Percentiles rank a stretch among this genome's conserved stretches.
Conservation (phyloP, 1,140 invertebrate genomes). For the Geopemphigus sp. region DNA sequence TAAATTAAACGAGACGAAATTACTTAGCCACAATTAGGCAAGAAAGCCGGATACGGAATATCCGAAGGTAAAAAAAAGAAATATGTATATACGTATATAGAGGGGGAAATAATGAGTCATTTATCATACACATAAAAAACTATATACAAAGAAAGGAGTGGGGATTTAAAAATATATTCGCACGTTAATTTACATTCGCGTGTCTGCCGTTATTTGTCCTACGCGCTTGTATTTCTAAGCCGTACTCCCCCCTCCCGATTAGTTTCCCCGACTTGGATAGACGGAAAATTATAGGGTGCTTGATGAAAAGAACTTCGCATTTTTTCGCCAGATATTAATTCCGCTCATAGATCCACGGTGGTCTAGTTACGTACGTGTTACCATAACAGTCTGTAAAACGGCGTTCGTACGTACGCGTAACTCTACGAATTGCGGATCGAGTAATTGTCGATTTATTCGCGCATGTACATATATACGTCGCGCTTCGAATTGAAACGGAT, state of each 20-base stretch:
- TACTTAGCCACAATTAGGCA: slow-evolving; percentile 10
- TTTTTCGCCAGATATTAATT: too few relatives aligned
- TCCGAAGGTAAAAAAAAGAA: slow-evolving; percentile 29
- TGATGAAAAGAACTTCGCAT: not conserved
- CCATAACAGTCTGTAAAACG: too few relatives aligned
- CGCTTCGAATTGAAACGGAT: too few relatives aligned
- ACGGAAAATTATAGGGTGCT: not conserved
- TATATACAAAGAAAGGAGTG: not conserved
- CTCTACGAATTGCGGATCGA: too few relatives aligned
- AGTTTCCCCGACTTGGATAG: not conserved
- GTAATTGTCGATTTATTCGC: too few relatives aligned
- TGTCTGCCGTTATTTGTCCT: slow-evolving; percentile 14
- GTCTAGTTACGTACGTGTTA: too few relatives aligned
- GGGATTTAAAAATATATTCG: slow-evolving; percentile 33
- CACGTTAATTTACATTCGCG: slow-evolving; percentile 28
- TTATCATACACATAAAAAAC: slow-evolving; percentile 33
- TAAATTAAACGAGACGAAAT: not conserved
- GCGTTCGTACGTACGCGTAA: too few relatives aligned
- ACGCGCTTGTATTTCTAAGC: not conserved
- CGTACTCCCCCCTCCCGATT: not conserved
- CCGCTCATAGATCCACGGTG: too few relatives aligned
- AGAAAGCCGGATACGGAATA: slow-evolving; percentile 22
- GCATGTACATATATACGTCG: not conserved
- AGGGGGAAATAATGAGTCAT: slow-evolving; percentile 24
- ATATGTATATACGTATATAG: not conserved